Base-by-base conservation (phyloP, 2,797 vertebrate species). In the Yasuhikotakia modesta region DNA sequence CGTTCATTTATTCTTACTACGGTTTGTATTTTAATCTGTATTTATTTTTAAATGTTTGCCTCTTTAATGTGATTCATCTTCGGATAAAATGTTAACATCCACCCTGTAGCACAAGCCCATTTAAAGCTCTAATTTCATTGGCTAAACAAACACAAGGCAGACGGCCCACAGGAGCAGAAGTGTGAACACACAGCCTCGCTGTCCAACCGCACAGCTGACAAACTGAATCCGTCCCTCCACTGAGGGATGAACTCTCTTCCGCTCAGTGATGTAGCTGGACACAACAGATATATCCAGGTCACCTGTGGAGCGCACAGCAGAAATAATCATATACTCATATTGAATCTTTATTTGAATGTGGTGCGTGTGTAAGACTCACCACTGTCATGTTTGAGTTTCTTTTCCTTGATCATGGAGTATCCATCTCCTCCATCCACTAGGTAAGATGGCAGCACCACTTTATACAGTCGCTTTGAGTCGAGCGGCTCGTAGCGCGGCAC, bases 201-300 rank as follows among this genome's bases (percentile, higher is more conserved):
- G 79, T 57, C 69, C 80, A 1, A 68, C 16, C 0, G 86, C 81
- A 0, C 86, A 83, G 85, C 32, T 92, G 52, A 86, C 89, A 89
- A 97, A 87, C 30, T 72, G 92, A 79, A 98, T 93, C 30, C 97
- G 92, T 55, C 95, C 96, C 87, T 99, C 97, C 7, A 97, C 83
- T 7, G 90, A 85, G 13, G 96, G 92, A 81, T 95, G 95, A 77
- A 98, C 88, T 39, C 81, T 89, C 85, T 88, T 80, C 83, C 93
- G 94, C 80, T 92, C 90, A 2, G 43, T 3, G 82, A 99, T 94
- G 87, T 94, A 98, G 48, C 72, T 83, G 11, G 94, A 88, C 82
- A 98, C 77, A 1, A 98, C 93, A 0, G 91, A 80, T 57, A 94
- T 76, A 85, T 99, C 97, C 74, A 94, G 81, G 68, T 96, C 91